Conservation (phyloP, 2,888 invertebrate species). For the Lasioglossum oenotherae region DNA sequence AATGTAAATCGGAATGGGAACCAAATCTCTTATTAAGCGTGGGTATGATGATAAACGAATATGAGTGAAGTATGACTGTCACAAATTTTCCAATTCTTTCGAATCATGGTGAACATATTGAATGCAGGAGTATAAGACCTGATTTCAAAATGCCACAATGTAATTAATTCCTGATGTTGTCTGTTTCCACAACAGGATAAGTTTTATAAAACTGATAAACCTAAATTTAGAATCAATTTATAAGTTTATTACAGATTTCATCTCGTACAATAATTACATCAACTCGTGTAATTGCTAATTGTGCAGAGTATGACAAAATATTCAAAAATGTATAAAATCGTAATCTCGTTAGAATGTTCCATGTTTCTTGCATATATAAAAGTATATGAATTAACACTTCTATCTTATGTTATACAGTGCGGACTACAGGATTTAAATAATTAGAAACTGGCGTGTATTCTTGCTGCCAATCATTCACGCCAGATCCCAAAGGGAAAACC, state of each 20-base stretch:
- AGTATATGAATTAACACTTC: not conserved
- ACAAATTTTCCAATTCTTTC: not conserved
- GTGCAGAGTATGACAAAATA: not conserved
- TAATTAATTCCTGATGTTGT: not conserved
- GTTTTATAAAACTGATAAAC: not conserved
- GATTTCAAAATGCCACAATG: not conserved
- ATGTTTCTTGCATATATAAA: not conserved
- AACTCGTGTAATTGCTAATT: conserved; percentile 3
- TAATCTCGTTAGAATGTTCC: not conserved
- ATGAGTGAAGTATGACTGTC: not conserved
- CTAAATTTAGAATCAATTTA: not conserved
- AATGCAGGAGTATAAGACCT: not conserved
- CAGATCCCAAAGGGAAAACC: conserved; percentile 26
- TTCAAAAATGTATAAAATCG: conserved; percentile 13
- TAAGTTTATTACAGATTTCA: conserved; percentile 13
- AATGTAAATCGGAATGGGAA: not conserved
- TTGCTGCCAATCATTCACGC: conserved; percentile 6
- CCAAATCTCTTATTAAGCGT: not conserved
- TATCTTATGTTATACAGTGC: conserved; percentile 20
- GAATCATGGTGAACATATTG: not conserved
- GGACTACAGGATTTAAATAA: conserved; percentile 41
- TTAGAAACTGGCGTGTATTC: conserved; percentile 30
- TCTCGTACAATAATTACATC: not conserved
- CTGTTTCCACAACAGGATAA: not conserved
- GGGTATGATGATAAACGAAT: conserved; percentile 4